Conservation (phyloP, 92 coral and sea anemone species). For the Heliopora coerulea region DNA sequence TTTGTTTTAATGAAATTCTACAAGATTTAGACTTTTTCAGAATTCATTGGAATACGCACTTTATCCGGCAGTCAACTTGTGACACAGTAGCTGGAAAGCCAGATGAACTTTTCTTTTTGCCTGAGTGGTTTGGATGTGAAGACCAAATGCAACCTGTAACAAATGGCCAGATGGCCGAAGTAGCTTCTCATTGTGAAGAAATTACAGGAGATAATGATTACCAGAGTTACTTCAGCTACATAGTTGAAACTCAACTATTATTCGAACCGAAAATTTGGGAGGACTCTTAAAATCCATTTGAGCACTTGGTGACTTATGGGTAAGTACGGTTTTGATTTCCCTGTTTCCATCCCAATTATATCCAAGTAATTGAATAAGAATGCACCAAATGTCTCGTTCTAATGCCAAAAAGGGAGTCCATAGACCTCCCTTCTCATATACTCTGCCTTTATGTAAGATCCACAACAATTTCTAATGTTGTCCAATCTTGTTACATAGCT, state of each 20-base stretch:
- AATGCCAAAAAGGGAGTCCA: too few relatives aligned
- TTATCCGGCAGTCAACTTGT: constrained; percentile 40
- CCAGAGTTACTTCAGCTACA: constrained; percentile 16
- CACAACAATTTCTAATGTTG: too few relatives aligned
- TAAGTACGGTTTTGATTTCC: too few relatives aligned
- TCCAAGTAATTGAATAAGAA: too few relatives aligned
- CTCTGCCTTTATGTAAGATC: too few relatives aligned
- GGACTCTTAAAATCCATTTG: constrained; percentile 29
- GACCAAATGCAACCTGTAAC: constrained; percentile 38
- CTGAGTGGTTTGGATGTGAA: constrained; percentile 41
- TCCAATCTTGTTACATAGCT: too few relatives aligned
- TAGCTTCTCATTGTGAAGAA: constrained; percentile 35
- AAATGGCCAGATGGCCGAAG: constrained; percentile 14
- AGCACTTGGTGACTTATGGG: constrained; percentile 28
- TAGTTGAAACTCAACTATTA: constrained; percentile 22
- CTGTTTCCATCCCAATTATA: too few relatives aligned
- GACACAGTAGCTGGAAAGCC: constrained; percentile 44
- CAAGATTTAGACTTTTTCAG: constrained; percentile 39
- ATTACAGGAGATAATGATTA: constrained; percentile 32
- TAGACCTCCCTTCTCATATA: too few relatives aligned
- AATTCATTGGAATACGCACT: constrained; percentile 51
- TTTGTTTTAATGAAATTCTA: constrained; percentile 22
- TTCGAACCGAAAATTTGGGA: constrained; percentile 38
- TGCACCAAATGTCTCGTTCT: too few relatives aligned
- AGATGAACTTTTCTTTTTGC: constrained; percentile 25